Evolutionary conservation across 2,113 vertebrate genomes (phyloP).

Genomic region (Burhinus oedicnemus): DNA sequence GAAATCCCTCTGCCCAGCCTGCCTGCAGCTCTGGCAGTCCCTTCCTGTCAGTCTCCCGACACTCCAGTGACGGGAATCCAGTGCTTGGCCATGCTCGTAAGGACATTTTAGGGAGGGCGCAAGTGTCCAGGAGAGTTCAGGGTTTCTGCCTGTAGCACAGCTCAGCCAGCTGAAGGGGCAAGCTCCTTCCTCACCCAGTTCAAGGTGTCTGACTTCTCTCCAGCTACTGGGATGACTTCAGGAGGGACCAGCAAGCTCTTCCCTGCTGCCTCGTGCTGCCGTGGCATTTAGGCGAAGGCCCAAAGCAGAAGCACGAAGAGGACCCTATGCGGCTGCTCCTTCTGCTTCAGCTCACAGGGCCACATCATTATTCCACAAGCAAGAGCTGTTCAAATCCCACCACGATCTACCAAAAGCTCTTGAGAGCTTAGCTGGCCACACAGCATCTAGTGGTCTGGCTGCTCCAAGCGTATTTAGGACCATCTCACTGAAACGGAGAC

Average conservation of each 20-base stretch:
- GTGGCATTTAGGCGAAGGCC: background rate
- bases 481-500: background rate
- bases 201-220: too few species aligned
- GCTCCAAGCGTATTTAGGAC: background rate
- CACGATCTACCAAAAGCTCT: background rate
- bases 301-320: background rate
- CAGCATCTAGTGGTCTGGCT: background rate
- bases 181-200: background rate
- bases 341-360: background rate
- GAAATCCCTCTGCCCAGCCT: background rate
- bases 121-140: background rate
- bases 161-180: background rate
- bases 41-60: background rate
- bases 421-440: background rate
- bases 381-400: background rate
- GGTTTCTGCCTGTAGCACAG: background rate
- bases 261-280: background rate
- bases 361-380: background rate
- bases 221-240: background rate
- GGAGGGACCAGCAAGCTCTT: background rate
- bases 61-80: rapidly evolving
- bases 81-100: background rate
- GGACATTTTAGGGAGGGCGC: background rate
- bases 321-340: background rate
- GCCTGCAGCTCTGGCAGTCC: background rate